Base-by-base conservation (phyloP, 2,797 vertebrate genomes). In the Poliocrania exsul region DNA sequence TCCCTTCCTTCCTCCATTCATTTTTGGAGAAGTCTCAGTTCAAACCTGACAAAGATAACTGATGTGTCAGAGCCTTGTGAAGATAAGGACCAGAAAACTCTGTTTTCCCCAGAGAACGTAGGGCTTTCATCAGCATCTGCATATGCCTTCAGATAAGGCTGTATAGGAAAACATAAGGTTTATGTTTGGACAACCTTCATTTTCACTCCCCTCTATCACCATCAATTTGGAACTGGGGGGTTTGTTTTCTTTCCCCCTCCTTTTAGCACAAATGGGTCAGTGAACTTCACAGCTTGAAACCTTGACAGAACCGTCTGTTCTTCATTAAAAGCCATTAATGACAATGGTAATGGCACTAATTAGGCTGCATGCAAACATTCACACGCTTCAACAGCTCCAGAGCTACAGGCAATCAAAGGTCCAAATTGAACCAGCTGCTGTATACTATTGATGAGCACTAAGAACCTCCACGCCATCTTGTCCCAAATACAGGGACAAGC, bases 321-420 rank as follows among this genome's bases (percentile, higher is more conserved):
- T 93, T 96, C 96, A 95, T 97, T 97, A 97, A 97, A 97, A 94
- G 82, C 95, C 91, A 79, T 95, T 96, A 97, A 96, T 81, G 78
- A 78, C 92, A 84, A 86, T 31, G 72, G 89, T 97, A 97, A 97
- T 96, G 81, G 90, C 5, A 21, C 82, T 97, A 97, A 98, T 97
- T 96, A 96, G 93, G 44, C 89, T 81, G 64, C 57, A 6, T 91
- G 91, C 88, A 97, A 97, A 96, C 95, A 96, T 83, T 50, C 16
- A 65, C 93, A 96, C 4, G 73, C 88, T 92, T 85, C 83, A 92
- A 65, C 82, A 78, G 79, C 86, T 92, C 85, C 79, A 73, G 64
- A 94, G 78, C 92, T 78, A 16, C 42, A 58, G 81, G 93, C 96
- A 97, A 94, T 93, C 90, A 94, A 75, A 95, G 60, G 60, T 65